Evolutionary conservation across 2,113 vertebrate species (phyloP).

Genomic region (Lamprotornis superbus): DNA sequence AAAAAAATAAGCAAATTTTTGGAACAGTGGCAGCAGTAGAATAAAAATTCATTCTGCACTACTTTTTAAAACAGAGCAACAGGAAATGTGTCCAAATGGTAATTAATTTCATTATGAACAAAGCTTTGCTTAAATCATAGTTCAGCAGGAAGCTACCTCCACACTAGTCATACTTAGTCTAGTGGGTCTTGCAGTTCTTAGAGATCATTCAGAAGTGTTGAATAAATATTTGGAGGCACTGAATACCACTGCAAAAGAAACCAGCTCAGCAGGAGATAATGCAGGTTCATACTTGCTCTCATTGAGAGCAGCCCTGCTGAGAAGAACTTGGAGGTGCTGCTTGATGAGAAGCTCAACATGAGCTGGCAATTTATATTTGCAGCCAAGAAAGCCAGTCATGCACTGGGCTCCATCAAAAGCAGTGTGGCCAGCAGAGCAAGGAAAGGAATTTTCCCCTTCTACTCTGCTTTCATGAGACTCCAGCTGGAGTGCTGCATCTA

Average conservation of each 20-base stretch:
- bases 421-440: fast-evolving
- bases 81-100: neutral
- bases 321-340: neutral
- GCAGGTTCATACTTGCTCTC: neutral
- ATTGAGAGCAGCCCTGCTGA: neutral
- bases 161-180: neutral
- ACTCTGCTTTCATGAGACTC: neutral
- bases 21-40: neutral
- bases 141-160: neutral
- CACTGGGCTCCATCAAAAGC: neutral
- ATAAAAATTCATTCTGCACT: neutral
- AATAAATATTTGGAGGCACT: neutral
- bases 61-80: neutral
- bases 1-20: neutral
- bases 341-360: neutral
- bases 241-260: neutral
- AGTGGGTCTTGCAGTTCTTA: neutral
- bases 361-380: too few species aligned
- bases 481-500: neutral
- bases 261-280: neutral
- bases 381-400: neutral
- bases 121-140: neutral
- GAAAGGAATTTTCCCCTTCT: neutral
- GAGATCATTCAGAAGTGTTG: neutral
- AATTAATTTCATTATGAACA: neutral